A percentile compares a stretch with the other conserved stretches of the same genome.
Evolutionary conservation across 2,888 invertebrate species (phyloP).

Genomic region (Plemyria rubiginata): DNA sequence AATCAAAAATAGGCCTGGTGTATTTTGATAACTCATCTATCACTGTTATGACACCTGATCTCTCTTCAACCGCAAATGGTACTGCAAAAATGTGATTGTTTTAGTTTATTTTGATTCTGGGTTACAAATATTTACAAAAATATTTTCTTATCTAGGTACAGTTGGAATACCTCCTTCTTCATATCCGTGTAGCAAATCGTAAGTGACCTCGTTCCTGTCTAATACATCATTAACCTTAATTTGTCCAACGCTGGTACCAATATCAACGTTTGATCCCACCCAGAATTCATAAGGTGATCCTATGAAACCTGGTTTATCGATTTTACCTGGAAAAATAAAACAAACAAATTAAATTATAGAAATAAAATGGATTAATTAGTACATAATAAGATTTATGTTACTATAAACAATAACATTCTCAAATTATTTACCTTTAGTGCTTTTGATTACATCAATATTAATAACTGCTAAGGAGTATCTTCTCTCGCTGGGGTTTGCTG

Average conservation of each 20-base stretch:
- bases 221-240: conserved; percentile 90
- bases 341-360: too few relatives aligned
- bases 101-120: too few relatives aligned
- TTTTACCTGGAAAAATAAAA: conserved; percentile 67
- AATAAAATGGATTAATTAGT: too few relatives aligned
- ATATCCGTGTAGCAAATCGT: conserved; percentile 93
- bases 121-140: too few relatives aligned
- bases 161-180: conserved; percentile 88
- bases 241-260: conserved; percentile 94
- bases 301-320: conserved; percentile 90
- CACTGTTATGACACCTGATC: conserved; percentile 94
- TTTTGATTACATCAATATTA: conserved; percentile 89
- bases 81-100: conserved; percentile 79
- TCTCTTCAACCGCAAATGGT: conserved; percentile 96
- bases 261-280: conserved; percentile 93
- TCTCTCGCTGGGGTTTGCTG: conserved; percentile 92
- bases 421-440: conserved; percentile 69
- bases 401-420: not conserved
- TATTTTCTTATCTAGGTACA: not conserved
- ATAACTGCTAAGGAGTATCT: conserved; percentile 94
- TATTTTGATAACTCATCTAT: conserved; percentile 90
- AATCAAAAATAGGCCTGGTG: conserved; percentile 88
- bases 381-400: not conserved
- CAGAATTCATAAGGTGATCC: conserved; percentile 95
- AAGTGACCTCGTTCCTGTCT: conserved; percentile 88